A percentile compares a stretch with the other conserved stretches of the same genome.
Conservation (phyloP, 2,113 vertebrate genomes). For the Syrmaticus mikado region DNA sequence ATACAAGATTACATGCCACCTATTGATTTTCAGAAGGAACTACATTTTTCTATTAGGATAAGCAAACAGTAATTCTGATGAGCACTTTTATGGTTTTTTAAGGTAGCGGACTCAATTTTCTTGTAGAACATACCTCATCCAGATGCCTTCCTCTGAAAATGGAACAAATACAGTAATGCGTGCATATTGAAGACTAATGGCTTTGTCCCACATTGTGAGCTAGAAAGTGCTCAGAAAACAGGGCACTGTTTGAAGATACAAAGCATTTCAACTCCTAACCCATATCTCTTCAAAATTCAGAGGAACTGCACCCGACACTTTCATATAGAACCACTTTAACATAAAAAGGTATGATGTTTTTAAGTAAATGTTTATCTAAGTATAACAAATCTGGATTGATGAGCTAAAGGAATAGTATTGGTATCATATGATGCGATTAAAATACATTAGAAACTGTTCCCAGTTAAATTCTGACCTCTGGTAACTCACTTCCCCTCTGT, state of each 20-base stretch:
- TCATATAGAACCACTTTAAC: not conserved
- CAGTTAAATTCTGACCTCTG: constrained; percentile 29
- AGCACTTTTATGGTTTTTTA: not conserved
- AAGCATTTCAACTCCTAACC: constrained; percentile 25
- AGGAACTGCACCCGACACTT: not conserved
- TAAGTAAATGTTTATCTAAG: not conserved
- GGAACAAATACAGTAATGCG: not conserved
- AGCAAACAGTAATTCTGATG: not conserved
- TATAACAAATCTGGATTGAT: not conserved
- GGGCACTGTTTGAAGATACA: constrained; percentile 18
- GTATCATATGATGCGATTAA: not conserved
- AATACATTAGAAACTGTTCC: not conserved
- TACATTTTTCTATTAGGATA: not conserved
- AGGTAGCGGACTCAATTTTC: not conserved
- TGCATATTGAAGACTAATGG: not conserved
- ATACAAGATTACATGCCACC: not conserved
- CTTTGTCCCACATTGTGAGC: not conserved
- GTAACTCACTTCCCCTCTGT: constrained; percentile 40
- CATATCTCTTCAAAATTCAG: not conserved
- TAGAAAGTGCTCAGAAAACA: constrained; percentile 25
- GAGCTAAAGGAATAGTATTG: not conserved
- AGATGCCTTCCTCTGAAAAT: not conserved
- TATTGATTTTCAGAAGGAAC: not conserved
- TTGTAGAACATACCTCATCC: not conserved
- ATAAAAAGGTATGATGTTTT: not conserved